Percentiles rank a stretch among this genome's conserved stretches.
phyloP scores from a whole-genome alignment of 1,140 invertebrate genomes.

The Euglossa dilemma region DNA sequence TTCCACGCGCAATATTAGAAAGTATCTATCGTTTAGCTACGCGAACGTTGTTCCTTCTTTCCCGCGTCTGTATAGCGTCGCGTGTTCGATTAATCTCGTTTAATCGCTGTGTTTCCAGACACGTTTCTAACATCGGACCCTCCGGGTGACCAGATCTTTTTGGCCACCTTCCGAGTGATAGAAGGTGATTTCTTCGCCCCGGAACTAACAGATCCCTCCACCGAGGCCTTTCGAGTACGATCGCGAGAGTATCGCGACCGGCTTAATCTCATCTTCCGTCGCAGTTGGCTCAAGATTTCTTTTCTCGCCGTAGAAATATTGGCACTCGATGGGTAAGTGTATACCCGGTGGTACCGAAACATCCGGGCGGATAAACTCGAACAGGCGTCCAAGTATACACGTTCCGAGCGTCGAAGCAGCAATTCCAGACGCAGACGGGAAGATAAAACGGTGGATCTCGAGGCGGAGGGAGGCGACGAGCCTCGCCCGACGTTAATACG shows the following conservation, averaged over 20 bases:
- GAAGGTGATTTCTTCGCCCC: conserved; percentile 86
- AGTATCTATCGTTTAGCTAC: not conserved
- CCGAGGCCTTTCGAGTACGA: conserved; percentile 85
- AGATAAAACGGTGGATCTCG: too few species aligned
- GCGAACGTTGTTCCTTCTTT: not conserved
- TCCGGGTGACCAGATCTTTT: conserved; percentile 89
- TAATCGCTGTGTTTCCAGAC: conserved; percentile 84
- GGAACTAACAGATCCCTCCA: conserved; percentile 86
- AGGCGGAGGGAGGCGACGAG: too few species aligned
- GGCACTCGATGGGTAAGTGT: conserved; percentile 90
- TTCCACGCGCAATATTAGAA: not conserved
- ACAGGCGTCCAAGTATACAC: too few species aligned
- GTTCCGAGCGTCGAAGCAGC: too few species aligned
- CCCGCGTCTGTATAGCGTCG: not conserved
- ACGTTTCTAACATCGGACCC: conserved; percentile 90
- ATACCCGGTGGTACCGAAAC: not conserved
- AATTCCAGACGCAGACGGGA: too few species aligned
- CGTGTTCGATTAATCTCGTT: not conserved
- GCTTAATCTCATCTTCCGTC: conserved; percentile 88
- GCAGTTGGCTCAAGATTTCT: conserved; percentile 87
- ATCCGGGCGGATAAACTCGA: too few species aligned
- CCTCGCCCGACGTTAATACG: too few species aligned
- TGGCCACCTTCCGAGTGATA: conserved; percentile 88
- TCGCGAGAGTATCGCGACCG: conserved; percentile 89
- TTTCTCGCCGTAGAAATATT: conserved; percentile 88